Evolutionary conservation across 2,888 invertebrate genomes (phyloP).

Genomic region (Agriotes lineatus): DNA sequence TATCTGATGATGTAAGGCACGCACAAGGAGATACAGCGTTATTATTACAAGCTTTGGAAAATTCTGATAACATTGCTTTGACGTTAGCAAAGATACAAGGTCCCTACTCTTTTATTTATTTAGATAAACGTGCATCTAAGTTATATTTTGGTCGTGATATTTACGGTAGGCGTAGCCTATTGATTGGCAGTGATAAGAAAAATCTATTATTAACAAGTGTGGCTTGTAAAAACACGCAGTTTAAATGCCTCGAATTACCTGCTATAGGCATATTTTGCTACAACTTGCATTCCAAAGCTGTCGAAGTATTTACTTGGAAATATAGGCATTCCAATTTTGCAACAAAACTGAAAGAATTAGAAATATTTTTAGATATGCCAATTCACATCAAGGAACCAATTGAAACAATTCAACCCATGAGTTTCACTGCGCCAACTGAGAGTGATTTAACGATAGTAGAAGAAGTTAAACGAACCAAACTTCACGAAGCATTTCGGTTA

Average conservation of each 20-base stretch:
- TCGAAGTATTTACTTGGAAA: slow-evolving; percentile 66
- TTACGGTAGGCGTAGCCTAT: slow-evolving; percentile 87
- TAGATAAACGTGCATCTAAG: slow-evolving; percentile 69
- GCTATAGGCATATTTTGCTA: slow-evolving; percentile 72
- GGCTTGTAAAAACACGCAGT: slow-evolving; percentile 70
- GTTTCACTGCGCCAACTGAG: slow-evolving; percentile 47
- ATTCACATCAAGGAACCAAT: slow-evolving; percentile 48
- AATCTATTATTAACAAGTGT: slow-evolving; percentile 70
- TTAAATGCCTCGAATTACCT: slow-evolving; percentile 71
- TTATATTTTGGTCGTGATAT: slow-evolving; percentile 89
- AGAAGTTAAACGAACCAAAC: slow-evolving; percentile 52
- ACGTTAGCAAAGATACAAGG: slow-evolving; percentile 77
- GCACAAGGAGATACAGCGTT: slow-evolving; percentile 69
- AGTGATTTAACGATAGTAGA: slow-evolving; percentile 47
- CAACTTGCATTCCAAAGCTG: slow-evolving; percentile 64
- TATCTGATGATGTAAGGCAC: slow-evolving; percentile 60
- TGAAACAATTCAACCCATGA: slow-evolving; percentile 8
- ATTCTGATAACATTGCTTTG: slow-evolving; percentile 55
- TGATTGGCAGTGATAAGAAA: slow-evolving; percentile 70
- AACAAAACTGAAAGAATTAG: slow-evolving; percentile 60
- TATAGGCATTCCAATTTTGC: slow-evolving; percentile 59
- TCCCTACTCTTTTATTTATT: slow-evolving; percentile 88
- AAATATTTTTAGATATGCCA: slow-evolving; percentile 57
- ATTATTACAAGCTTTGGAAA: slow-evolving; percentile 65
- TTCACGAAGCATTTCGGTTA: slow-evolving; percentile 61